Evolutionary conservation across 2,797 vertebrate genomes (phyloP).

Genomic region (Sebastes oblongus): DNA sequence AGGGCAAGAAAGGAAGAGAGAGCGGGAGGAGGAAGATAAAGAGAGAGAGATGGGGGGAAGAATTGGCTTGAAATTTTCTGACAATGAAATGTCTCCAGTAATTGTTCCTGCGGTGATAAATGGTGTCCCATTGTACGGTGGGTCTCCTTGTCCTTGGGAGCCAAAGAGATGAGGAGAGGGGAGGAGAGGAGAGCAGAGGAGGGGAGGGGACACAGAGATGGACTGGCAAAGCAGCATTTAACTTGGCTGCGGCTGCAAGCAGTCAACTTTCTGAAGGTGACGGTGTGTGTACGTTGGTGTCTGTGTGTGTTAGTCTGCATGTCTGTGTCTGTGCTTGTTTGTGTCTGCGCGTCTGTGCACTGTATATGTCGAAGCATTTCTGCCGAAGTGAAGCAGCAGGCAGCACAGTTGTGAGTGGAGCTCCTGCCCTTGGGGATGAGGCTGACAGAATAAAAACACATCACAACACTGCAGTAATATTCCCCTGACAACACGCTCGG

Average conservation of each 20-base stretch:
- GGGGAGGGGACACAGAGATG: conserved; percentile 38
- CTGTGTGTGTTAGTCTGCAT: background rate
- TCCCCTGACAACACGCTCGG: conserved; percentile 70
- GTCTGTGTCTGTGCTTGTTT: background rate
- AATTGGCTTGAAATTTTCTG: conserved; percentile 78
- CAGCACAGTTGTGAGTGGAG: conserved; percentile 58
- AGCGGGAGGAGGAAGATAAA: conserved; percentile 54
- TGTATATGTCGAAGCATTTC: conserved; percentile 56
- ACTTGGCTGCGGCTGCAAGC: conserved; percentile 62
- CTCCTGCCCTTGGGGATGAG: conserved; percentile 66
- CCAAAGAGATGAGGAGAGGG: conserved; percentile 63
- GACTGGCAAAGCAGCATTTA: conserved; percentile 68
- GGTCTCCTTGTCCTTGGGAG: conserved; percentile 81
- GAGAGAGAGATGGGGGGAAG: conserved; percentile 57
- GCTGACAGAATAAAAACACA: conserved; percentile 78
- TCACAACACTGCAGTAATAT: conserved; percentile 72
- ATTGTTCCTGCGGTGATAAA: conserved; percentile 83
- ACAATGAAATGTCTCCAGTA: conserved; percentile 82
- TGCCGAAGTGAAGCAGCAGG: conserved; percentile 67
- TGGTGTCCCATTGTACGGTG: conserved; percentile 74
- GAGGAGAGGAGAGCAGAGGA: conserved; percentile 29
- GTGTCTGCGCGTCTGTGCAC: conserved; percentile 5
- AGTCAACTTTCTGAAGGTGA: conserved; percentile 69
- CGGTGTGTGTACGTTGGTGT: conserved; percentile 7
- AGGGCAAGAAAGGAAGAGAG: conserved; percentile 41